A percentile compares a stretch with the other conserved stretches of the same genome.
These are phyloP conservation scores for Scaptomyza caliginosa DNA, from an alignment of 2,888 invertebrate species.

Conservation along the genomic window DNA sequence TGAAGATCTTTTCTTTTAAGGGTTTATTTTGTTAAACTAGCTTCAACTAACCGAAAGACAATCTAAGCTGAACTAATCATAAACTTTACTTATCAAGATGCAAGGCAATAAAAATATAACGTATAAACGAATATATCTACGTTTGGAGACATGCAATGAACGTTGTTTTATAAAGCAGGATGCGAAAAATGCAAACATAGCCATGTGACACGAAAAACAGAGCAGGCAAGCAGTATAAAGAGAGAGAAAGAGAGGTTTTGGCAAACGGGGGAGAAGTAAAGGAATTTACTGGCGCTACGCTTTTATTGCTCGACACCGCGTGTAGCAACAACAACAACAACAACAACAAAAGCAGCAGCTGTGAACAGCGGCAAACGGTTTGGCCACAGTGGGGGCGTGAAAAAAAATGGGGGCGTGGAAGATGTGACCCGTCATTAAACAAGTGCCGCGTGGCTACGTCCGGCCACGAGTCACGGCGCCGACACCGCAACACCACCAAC, in stretches of 20 bases:
- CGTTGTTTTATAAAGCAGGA: constrained; percentile 24
- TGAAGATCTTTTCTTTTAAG: background rate
- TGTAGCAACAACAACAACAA: constrained; percentile 52
- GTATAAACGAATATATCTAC: background rate
- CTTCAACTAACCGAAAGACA: too few species aligned
- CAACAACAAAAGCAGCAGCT: constrained; percentile 11
- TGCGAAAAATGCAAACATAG: constrained; percentile 33
- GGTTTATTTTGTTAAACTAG: too few species aligned
- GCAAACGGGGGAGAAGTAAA: background rate
- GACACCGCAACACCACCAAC: constrained; percentile 7
- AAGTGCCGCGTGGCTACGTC: constrained; percentile 68
- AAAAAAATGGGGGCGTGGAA: constrained; percentile 15
- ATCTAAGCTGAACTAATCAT: background rate
- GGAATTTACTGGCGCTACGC: constrained; percentile 54
- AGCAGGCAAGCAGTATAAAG: too few species aligned
- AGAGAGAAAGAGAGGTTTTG: background rate
- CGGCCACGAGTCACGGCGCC: constrained; percentile 56
- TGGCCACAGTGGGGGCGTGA: background rate
- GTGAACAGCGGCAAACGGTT: constrained; percentile 16
- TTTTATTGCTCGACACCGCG: constrained; percentile 67
- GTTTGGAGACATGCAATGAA: background rate
- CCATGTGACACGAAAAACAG: constrained; percentile 2
- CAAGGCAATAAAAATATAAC: background rate
- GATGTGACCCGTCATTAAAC: constrained; percentile 60
- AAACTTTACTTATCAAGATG: background rate